Evolutionary conservation across 2,888 invertebrate genomes (phyloP).

Genomic region (Stegophylla sp.): DNA sequence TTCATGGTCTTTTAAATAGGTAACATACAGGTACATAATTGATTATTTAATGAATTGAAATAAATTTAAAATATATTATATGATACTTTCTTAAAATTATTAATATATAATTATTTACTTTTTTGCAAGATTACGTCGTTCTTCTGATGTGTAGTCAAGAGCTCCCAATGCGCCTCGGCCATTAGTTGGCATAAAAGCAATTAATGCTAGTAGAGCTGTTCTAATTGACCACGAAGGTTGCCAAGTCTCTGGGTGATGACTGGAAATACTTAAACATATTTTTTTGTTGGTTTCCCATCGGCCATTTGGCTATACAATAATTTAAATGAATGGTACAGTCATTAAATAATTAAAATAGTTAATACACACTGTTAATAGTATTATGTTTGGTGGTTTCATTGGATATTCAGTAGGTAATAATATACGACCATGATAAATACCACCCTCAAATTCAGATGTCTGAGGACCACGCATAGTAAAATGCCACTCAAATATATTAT

Average conservation of each 20-base stretch:
- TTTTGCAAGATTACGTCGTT: conserved; percentile 79
- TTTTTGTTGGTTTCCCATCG: conserved; percentile 92
- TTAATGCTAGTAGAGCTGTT: conserved; percentile 87
- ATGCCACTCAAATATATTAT: conserved; percentile 97
- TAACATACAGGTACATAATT: too few species aligned
- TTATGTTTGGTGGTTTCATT: conserved; percentile 96
- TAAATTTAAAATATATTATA: too few species aligned
- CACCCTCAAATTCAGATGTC: conserved; percentile 87
- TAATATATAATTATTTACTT: conserved; percentile 67
- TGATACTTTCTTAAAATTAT: too few species aligned
- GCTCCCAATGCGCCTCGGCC: conserved; percentile 90
- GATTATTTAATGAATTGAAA: too few species aligned
- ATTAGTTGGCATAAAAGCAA: conserved; percentile 93
- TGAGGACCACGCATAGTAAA: conserved; percentile 91
- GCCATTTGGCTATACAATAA: conserved; percentile 78
- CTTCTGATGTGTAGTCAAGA: conserved; percentile 84
- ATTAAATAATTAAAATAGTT: not conserved
- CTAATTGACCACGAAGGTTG: conserved; percentile 96
- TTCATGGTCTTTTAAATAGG: too few species aligned
- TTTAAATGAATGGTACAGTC: not conserved
- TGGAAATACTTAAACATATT: conserved; percentile 93
- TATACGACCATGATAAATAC: conserved; percentile 91
- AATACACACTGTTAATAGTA: conserved; percentile 78
- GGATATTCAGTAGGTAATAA: conserved; percentile 92
- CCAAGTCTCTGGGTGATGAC: conserved; percentile 97